These are phyloP conservation scores for Rhorus exstirpatorius DNA, from an alignment of 2,888 invertebrate species.

Conservation along the genomic window DNA sequence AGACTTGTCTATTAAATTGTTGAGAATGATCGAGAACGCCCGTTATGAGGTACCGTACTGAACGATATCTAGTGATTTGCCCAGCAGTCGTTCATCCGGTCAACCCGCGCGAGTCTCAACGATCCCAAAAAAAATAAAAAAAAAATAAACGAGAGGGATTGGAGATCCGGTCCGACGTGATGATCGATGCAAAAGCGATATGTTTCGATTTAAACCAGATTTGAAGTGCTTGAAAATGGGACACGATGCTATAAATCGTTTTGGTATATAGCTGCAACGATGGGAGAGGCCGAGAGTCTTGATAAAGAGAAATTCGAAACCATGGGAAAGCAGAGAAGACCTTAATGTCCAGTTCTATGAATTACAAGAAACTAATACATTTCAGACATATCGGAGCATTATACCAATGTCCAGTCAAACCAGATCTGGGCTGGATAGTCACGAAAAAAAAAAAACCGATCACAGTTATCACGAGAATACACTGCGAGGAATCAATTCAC, in stretches of 20 bases:
- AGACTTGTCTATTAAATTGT: conserved; percentile 30
- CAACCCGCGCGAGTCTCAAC: conserved; percentile 7
- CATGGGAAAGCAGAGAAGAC: conserved; percentile 56
- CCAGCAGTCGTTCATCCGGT: conserved; percentile 32
- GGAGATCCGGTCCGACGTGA: conserved; percentile 41
- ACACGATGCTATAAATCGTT: conserved; percentile 46
- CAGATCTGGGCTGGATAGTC: conserved; percentile 8
- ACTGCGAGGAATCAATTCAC: not conserved
- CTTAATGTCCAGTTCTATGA: conserved; percentile 45
- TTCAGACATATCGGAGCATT: conserved; percentile 13
- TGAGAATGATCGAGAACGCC: conserved; percentile 12
- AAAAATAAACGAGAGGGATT: conserved; percentile 13
- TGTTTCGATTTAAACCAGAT: conserved; percentile 63
- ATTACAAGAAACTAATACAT: conserved; percentile 37
- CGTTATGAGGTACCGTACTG: conserved; percentile 21
- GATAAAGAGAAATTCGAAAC: conserved; percentile 55
- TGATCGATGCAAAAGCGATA: conserved; percentile 51
- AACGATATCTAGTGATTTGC: conserved; percentile 34
- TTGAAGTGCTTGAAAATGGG: conserved; percentile 28
- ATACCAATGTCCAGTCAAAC: conserved; percentile 27
- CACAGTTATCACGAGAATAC: not conserved
- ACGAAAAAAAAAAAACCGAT: conserved; percentile 1
- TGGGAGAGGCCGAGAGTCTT: conserved; percentile 21
- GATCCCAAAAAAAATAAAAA: not conserved
- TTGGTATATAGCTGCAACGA: conserved; percentile 19